Conservation (phyloP, 2,797 vertebrate species). For the Erithacus rubecula region DNA sequence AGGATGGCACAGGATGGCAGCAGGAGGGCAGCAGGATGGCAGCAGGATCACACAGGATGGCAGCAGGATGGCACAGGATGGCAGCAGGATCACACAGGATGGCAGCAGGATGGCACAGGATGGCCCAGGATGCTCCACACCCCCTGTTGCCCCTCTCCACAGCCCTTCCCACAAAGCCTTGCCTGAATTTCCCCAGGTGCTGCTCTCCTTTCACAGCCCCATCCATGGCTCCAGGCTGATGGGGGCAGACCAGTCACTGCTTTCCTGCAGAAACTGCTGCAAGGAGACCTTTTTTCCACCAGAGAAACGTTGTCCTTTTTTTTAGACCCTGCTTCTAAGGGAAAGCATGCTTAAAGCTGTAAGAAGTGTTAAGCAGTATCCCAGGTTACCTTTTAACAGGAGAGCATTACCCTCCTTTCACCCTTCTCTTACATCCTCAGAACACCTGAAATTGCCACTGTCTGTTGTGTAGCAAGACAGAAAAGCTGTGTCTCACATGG, state of each 20-base stretch:
- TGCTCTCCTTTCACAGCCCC: not conserved
- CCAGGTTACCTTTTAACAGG: not conserved
- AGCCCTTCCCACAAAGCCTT: rapidly evolving
- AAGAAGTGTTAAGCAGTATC: not conserved
- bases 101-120: not conserved
- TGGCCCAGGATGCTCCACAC: not conserved
- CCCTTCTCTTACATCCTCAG: not conserved
- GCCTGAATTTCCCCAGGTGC: not conserved
- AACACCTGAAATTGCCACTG: slow-evolving; percentile 43
- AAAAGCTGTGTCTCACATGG: slow-evolving; percentile 6
- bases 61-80: not conserved
- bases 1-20: not conserved
- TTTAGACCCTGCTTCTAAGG: not conserved
- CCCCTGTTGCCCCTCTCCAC: not conserved
- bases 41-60: not conserved
- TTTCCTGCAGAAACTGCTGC: not conserved
- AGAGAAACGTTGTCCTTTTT: not conserved
- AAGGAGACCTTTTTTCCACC: not conserved
- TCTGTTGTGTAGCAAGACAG: not conserved
- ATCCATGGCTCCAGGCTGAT: not conserved
- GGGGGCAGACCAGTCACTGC: not conserved
- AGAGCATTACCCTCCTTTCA: not conserved
- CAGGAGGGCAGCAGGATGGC: not conserved
- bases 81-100: not conserved
- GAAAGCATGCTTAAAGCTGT: not conserved